Percentiles rank a stretch among this genome's conserved stretches.
Conservation (phyloP, 2,888 invertebrate species). For the Sialis fuliginosa region DNA sequence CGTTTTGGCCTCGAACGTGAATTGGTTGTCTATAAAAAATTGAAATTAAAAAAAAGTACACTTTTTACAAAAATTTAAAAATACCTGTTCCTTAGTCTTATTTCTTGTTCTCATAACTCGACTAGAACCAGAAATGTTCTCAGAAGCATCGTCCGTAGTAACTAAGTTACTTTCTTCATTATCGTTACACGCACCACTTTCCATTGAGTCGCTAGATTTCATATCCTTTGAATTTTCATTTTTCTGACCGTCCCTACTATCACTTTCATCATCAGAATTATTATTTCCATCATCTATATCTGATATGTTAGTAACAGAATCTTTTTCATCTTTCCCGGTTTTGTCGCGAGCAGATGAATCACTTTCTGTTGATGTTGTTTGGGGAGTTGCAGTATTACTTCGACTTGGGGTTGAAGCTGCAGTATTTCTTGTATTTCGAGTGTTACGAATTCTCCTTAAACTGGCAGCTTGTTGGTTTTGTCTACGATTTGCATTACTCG, state of each 20-base stretch:
- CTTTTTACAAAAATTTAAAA: slow-evolving; percentile 6
- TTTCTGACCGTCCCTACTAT: slow-evolving; percentile 52
- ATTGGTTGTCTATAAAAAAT: too few relatives aligned
- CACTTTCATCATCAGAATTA: slow-evolving; percentile 89
- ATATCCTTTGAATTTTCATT: background rate
- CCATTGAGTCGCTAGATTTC: background rate
- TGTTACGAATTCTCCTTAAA: slow-evolving; percentile 71
- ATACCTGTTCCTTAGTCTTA: slow-evolving; percentile 53
- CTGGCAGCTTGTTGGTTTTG: slow-evolving; percentile 42
- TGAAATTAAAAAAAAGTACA: too few relatives aligned
- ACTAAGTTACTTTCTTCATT: slow-evolving; percentile 78
- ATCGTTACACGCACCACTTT: background rate
- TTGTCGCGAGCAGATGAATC: background rate
- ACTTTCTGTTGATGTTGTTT: background rate
- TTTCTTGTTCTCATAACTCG: slow-evolving; percentile 81
- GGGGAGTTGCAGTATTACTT: slow-evolving; percentile 15
- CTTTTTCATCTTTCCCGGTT: slow-evolving; percentile 1
- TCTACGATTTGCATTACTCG: slow-evolving; percentile 29
- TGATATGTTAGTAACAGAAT: slow-evolving; percentile 22
- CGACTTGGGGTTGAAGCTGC: slow-evolving; percentile 10
- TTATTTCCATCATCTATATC: slow-evolving; percentile 61
- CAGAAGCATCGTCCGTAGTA: slow-evolving; percentile 45
- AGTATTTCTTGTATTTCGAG: slow-evolving; percentile 52
- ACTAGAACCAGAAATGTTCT: slow-evolving; percentile 57
- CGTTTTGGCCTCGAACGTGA: slow-evolving; percentile 35